Evolutionary conservation across 2,888 invertebrate species (phyloP), one percentile per base, ranked within the genome.

Genomic region (Pantelozetes paolii): DNA sequence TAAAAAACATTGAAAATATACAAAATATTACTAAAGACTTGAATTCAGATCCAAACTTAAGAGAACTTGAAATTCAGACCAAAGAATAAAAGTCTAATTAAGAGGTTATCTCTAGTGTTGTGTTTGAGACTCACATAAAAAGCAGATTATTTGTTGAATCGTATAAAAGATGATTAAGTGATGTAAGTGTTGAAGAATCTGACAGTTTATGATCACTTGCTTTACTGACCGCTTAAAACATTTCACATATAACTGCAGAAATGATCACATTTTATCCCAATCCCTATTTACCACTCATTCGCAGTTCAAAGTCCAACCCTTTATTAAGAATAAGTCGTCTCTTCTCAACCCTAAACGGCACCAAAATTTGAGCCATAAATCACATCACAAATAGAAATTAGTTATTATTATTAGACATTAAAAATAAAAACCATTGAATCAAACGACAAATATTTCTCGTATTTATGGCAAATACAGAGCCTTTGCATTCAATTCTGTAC

Each of bases 231-330:
- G n/a, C n/a, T n/a, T n/a, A n/a, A n/a, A n/a, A n/a, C n/a, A n/a
- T n/a, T n/a, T n/a, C n/a, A n/a, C n/a, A n/a, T n/a, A n/a, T n/a
- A n/a, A n/a, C n/a, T n/a, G n/a, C n/a, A n/a, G n/a, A n/a, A n/a
- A n/a, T n/a, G n/a, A n/a, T n/a, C n/a, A n/a, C n/a, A n/a, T n/a
- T n/a, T n/a, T n/a, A n/a, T n/a, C n/a, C n/a, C 54, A 26, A 54
- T 54, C 23, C 11, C 23, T 54, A 26, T 54, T 54, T 54, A 54
- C 54, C 54, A 54, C 54, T 23, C 54, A 54, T 54, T 54, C 54
- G 1, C 54, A 23, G 54, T 23, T 23, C 11, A 23, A 20, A 54
- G 26, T 23, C 54, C 13, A 54, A 54, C 54, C 54, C 54, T 54
- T 54, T 54, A 26, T 23, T 54, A 23, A 26, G 23, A 54, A 23